A percentile compares a stretch with the other conserved stretches of the same genome.
These are phyloP conservation scores for Therioaphis trifolii DNA, from an alignment of 2,888 invertebrate genomes.

Conservation along the genomic window DNA sequence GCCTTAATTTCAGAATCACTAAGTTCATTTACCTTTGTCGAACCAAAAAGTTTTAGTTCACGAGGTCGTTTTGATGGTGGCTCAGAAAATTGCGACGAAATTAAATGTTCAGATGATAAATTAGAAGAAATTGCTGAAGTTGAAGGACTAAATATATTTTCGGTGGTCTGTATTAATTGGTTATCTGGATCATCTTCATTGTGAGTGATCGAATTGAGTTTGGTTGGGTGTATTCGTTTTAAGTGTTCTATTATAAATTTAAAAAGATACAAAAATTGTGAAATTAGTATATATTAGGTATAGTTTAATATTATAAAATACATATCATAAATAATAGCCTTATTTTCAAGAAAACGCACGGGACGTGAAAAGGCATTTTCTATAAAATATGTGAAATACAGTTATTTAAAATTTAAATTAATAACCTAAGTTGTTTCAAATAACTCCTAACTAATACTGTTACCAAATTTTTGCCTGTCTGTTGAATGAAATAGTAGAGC, in stretches of 20 bases:
- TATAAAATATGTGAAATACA: slow-evolving; percentile 18
- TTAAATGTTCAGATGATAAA: slow-evolving; percentile 13
- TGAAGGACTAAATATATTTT: not conserved
- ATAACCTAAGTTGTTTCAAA: slow-evolving; percentile 1
- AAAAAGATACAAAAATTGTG: slow-evolving; percentile 18
- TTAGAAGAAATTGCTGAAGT: slow-evolving; percentile 18
- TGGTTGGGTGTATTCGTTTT: slow-evolving; percentile 2
- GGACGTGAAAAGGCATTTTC: slow-evolving; percentile 14
- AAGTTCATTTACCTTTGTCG: slow-evolving; percentile 12
- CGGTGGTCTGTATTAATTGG: too few relatives aligned
- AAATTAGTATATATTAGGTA: slow-evolving; percentile 13
- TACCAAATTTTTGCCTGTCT: too few relatives aligned
- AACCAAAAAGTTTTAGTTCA: not conserved
- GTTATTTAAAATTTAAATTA: slow-evolving; percentile 8
- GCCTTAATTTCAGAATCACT: slow-evolving; percentile 3
- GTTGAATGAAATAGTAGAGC: too few relatives aligned
- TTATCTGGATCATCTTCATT: slow-evolving; percentile 20
- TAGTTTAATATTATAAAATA: slow-evolving; percentile 1
- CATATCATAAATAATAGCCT: not conserved
- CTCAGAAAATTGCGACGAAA: slow-evolving; percentile 1
- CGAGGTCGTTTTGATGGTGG: not conserved
- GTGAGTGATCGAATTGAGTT: not conserved
- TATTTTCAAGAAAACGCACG: slow-evolving; percentile 15
- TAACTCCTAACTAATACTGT: not conserved
- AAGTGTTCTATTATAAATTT: slow-evolving; percentile 24